Base-by-base conservation (phyloP, 2,888 invertebrate genomes). In the Oxystoma pomonae region DNA sequence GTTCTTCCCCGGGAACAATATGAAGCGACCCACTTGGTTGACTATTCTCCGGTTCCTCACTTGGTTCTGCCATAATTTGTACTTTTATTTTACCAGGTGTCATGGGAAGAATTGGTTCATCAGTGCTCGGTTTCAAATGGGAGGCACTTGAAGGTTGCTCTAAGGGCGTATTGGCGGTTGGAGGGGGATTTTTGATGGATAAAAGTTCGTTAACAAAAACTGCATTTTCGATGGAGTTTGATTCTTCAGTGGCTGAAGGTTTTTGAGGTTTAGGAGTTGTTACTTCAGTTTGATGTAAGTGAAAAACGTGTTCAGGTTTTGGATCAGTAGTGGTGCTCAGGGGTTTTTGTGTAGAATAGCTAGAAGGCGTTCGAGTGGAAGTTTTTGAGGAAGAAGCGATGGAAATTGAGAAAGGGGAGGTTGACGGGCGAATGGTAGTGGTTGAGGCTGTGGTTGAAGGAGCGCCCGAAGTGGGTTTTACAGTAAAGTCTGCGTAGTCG, bases 401-500 rank as follows among this genome's bases (percentile, higher is more conserved):
- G 35, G 61, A 21, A 1, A 21, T 57, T 1, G 65, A 18, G 16
- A 22, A 19, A 0, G 59, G 19, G 7, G 62, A 60, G 20, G 57
- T 59, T 0, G 62, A 7, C 17, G 52, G 9, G 21, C 52, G 21
- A 16, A 53, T 1, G 58, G 64, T 51, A 17, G 67, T 57, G 64
- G 59, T 16, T 3, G 53, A 63, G 35, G 59, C 61, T 57, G 62
- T 65, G 55, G 55, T 58, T n/a, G 63, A n/a, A 19, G 58, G 18
- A 16, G 66, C 20, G 12, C 55, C 51, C 2, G 62, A n/a, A 35
- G 70, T 69, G 20, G 89, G 89, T 79, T 88, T 90, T 73, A 88
- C 81, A 18, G 90, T 90, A 78, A 89, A 85, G 73, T 90, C 89
- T 2, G 87, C 82, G 72, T 89, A 89, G 76, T 90, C 90, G 75